Evolutionary conservation across 1,140 invertebrate species (phyloP).

Genomic region (Caenorhabditis inopinata): DNA sequence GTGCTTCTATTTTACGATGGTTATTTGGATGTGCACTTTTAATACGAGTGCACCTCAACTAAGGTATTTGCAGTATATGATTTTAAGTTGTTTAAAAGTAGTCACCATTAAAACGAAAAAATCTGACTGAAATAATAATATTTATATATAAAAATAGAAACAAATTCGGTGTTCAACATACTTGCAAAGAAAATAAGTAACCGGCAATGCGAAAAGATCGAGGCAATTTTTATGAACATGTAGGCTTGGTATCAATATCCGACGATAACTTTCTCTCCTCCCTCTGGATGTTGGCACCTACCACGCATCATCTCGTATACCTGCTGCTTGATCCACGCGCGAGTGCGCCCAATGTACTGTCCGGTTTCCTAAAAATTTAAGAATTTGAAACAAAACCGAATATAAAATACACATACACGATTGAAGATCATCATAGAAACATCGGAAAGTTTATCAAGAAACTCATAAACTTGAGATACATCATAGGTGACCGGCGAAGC

Average conservation of each 20-base stretch:
- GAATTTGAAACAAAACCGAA: too few relatives aligned
- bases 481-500: slow-evolving; percentile 93
- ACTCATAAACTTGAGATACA: slow-evolving; percentile 93
- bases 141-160: neutral
- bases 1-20: too few relatives aligned
- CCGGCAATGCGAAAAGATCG: neutral
- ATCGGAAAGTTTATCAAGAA: slow-evolving; percentile 90
- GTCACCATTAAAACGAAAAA: too few relatives aligned
- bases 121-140: neutral
- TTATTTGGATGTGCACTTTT: too few relatives aligned
- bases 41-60: too few relatives aligned
- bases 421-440: slow-evolving; percentile 86
- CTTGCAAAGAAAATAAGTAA: too few relatives aligned
- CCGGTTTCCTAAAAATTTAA: neutral
- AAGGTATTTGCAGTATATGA: too few relatives aligned
- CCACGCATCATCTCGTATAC: slow-evolving; percentile 24
- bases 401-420: neutral
- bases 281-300: slow-evolving; percentile 14
- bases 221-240: too few relatives aligned
- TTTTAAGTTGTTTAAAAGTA: too few relatives aligned
- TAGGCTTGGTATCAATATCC: neutral
- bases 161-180: too few relatives aligned
- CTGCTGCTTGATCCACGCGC: slow-evolving; percentile 25
- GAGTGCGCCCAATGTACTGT: slow-evolving; percentile 8
- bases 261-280: slow-evolving; percentile 6